phyloP scores from a whole-genome alignment of 2,888 invertebrate genomes.

The Lasioglossum calceatum region DNA sequence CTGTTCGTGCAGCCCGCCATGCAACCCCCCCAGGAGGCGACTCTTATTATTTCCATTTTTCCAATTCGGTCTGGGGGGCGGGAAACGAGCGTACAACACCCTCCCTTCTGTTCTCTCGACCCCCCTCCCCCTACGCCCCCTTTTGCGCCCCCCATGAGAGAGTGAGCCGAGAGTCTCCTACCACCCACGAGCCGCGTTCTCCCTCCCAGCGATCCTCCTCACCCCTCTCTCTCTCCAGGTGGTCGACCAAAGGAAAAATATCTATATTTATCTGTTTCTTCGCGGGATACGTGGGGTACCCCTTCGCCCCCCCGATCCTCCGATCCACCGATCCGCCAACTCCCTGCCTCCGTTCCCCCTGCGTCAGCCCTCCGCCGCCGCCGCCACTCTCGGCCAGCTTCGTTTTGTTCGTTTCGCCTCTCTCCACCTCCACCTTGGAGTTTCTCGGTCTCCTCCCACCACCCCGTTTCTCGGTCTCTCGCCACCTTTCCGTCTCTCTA shows the following conservation, averaged over 20 bases:
- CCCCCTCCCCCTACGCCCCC: conserved; percentile 13
- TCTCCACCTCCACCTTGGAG: conserved; percentile 50
- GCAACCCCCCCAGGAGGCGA: conserved; percentile 74
- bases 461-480: conserved; percentile 42
- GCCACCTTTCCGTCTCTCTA: conserved; percentile 35
- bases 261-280: conserved; percentile 84
- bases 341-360: neutral
- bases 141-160: neutral
- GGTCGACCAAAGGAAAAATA: conserved; percentile 78
- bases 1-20: conserved; percentile 67
- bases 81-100: conserved; percentile 72
- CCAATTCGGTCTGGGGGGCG: conserved; percentile 81
- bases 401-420: conserved; percentile 46
- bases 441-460: conserved; percentile 56
- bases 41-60: conserved; percentile 84
- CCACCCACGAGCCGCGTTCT: conserved; percentile 40
- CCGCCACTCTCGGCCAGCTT: conserved; percentile 10
- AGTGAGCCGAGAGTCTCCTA: conserved; percentile 7
- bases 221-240: conserved; percentile 63
- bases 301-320: neutral
- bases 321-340: neutral
- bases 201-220: conserved; percentile 33
- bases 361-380: neutral
- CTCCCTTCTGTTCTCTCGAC: conserved; percentile 55
- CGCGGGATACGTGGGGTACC: conserved; percentile 71